phyloP scores from a whole-genome alignment of 2,888 invertebrate species.

The Lobophora halterata region DNA sequence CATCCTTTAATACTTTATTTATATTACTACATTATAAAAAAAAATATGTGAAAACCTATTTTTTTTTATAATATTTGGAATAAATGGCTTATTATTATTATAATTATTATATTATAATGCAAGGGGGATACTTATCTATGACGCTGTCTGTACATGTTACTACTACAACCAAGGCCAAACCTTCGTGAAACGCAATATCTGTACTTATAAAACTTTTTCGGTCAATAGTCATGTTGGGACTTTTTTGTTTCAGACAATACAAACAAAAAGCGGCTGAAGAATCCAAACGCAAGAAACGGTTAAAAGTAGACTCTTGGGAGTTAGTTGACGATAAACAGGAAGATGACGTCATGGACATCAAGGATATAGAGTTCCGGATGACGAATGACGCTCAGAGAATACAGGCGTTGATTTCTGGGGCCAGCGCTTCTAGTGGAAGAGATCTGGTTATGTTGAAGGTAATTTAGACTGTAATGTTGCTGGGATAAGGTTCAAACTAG shows the following conservation, averaged over 20 bases:
- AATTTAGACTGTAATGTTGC: constrained; percentile 3
- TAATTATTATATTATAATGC: no score
- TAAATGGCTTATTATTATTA: no score
- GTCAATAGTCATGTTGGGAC: not conserved
- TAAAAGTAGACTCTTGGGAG: constrained; percentile 86
- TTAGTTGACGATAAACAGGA: constrained; percentile 81
- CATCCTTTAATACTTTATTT: no score
- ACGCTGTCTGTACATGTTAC: no score
- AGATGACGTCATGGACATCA: constrained; percentile 84
- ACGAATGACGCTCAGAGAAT: constrained; percentile 88
- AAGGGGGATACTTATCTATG: no score
- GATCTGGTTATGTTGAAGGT: constrained; percentile 63
- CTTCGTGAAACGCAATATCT: no score
- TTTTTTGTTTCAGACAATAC: constrained; percentile 75
- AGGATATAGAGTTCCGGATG: constrained; percentile 93
- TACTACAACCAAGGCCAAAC: no score
- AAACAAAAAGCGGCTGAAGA: constrained; percentile 83
- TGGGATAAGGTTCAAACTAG: not conserved
- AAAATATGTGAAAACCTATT: no score
- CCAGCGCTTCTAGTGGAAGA: constrained; percentile 60
- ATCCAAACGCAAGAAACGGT: constrained; percentile 85
- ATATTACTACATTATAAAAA: no score
- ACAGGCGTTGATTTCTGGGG: constrained; percentile 74
- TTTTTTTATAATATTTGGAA: no score
- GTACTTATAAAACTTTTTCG: no score